Percentiles rank a stretch among this genome's conserved stretches.
phyloP scores from a whole-genome alignment of 2,113 vertebrate genomes.

The Python bivittatus region DNA sequence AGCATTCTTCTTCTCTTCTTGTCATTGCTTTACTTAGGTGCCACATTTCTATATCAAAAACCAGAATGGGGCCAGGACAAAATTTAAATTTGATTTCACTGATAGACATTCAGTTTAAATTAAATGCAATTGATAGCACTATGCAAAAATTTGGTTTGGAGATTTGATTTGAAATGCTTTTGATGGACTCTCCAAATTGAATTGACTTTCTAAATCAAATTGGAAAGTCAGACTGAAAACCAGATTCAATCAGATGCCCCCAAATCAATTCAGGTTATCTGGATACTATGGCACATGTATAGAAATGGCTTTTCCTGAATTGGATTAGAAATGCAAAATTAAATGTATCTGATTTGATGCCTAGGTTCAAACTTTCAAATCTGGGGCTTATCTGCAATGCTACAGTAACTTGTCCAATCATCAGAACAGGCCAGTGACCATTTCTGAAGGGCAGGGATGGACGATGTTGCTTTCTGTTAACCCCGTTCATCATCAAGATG shows the following conservation, averaged over 20 bases:
- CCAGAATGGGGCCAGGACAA: not conserved
- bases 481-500: not conserved
- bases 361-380: not conserved
- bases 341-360: no score
- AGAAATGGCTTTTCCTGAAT: not conserved
- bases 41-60: not conserved
- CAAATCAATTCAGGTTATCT: not conserved
- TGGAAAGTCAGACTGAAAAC: not conserved
- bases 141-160: not conserved
- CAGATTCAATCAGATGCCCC: not conserved
- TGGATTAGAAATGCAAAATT: no score
- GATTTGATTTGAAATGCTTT: not conserved
- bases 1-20: not conserved
- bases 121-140: not conserved
- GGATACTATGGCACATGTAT: not conserved
- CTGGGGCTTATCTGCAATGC: no score
- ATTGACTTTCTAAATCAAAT: not conserved
- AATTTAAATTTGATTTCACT: not conserved
- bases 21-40: not conserved
- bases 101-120: not conserved
- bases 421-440: not conserved
- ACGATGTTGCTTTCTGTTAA: not conserved
- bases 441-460: not conserved
- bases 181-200: not conserved
- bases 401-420: not conserved